Evolutionary conservation across 2,888 invertebrate species (phyloP).

Genomic region (Orthosia cruda): DNA sequence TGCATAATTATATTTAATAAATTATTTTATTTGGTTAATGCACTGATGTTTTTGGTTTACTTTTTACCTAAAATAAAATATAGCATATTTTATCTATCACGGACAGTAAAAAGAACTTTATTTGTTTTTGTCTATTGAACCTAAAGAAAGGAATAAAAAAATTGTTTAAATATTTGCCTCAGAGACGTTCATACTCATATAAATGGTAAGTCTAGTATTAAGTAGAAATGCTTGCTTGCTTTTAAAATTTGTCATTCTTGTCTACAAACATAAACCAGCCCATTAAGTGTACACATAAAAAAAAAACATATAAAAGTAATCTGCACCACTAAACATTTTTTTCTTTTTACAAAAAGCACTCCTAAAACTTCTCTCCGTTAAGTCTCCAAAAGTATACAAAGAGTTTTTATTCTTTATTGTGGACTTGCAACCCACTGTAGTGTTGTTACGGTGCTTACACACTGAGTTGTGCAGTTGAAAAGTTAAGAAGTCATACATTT

Average conservation of each 20-base stretch:
- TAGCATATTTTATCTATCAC: neutral
- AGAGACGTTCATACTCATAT: neutral
- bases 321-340: neutral
- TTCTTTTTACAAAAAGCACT: neutral
- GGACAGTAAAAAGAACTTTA: neutral
- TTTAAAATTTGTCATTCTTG: neutral
- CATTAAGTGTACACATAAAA: neutral
- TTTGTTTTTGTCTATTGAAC: too few relatives aligned
- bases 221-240: neutral
- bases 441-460: conserved; percentile 8
- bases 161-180: neutral
- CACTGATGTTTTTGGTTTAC: neutral
- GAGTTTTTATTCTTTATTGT: conserved; percentile 43
- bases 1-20: too few relatives aligned
- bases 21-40: neutral
- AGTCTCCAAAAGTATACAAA: conserved; percentile 42
- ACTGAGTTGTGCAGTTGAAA: neutral
- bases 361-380: neutral
- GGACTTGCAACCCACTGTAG: conserved; percentile 7
- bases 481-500: neutral
- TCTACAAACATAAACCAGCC: neutral
- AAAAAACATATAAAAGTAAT: neutral
- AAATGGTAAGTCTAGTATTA: neutral
- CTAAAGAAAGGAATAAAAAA: too few relatives aligned
- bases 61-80: too few relatives aligned